phyloP scores from a whole-genome alignment of 2,797 vertebrate genomes.

The Onychomys torridus region DNA sequence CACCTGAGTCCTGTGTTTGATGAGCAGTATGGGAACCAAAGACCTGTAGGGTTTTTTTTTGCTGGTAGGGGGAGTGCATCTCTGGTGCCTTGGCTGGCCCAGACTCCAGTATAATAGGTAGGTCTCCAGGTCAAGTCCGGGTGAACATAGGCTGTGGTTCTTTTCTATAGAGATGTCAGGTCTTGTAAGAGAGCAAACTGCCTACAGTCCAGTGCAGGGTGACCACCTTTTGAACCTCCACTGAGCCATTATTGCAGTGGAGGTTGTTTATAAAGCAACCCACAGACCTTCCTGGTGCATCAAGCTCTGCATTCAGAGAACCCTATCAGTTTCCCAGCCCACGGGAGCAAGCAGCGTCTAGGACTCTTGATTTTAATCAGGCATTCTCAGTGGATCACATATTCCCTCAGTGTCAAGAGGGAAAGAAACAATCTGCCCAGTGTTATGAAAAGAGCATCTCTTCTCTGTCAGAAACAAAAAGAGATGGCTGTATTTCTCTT shows the following conservation, averaged over 20 bases:
- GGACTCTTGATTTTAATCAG: slow-evolving; percentile 58
- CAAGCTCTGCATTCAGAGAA: not conserved
- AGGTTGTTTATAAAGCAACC: slow-evolving; percentile 65
- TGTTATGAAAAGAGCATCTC: not conserved
- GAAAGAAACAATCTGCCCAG: not conserved
- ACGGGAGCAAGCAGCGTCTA: not conserved
- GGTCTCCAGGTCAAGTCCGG: not conserved
- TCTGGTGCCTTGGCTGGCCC: not conserved
- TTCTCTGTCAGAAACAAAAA: not conserved
- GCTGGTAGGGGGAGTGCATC: not conserved
- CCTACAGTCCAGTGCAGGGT: not conserved
- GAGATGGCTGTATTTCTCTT: not conserved
- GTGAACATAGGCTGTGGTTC: not conserved
- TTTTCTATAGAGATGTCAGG: slow-evolving; percentile 24
- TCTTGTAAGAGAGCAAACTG: not conserved
- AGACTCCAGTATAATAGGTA: not conserved
- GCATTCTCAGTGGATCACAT: not conserved
- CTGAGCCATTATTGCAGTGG: slow-evolving; percentile 26
- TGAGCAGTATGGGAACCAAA: not conserved
- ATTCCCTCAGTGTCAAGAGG: not conserved
- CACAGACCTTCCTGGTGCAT: slow-evolving; percentile 37
- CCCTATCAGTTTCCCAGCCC: slow-evolving; percentile 60
- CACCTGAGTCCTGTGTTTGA: not conserved
- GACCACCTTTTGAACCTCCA: slow-evolving; percentile 68
- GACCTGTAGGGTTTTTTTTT: not conserved